These are phyloP conservation scores for Dicerorhinus sumatrensis DNA, from an alignment of 2,113 vertebrate species.

Conservation along the genomic window DNA sequence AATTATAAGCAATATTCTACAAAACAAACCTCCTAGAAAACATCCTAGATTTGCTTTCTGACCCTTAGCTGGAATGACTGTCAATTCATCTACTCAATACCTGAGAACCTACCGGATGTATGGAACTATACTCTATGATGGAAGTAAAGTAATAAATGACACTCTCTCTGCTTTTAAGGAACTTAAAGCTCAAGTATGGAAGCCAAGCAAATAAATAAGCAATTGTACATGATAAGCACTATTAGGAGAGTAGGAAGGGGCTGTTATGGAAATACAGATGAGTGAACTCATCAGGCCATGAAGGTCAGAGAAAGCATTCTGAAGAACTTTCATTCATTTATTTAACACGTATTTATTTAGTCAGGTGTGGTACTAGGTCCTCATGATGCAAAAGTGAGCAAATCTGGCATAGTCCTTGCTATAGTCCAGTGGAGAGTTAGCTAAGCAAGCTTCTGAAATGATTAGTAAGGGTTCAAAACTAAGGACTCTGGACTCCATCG, in stretches of 20 bases:
- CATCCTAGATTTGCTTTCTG: neutral
- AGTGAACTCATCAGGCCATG: neutral
- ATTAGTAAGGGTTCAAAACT: neutral
- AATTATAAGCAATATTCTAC: slow-evolving; percentile 10
- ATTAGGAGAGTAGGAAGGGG: neutral
- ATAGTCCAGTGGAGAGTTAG: neutral
- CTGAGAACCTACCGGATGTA: neutral
- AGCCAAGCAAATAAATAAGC: neutral
- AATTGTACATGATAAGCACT: neutral
- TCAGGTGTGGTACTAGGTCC: neutral
- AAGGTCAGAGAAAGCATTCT: neutral
- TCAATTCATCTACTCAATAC: neutral
- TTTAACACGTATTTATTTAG: neutral
- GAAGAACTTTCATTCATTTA: neutral
- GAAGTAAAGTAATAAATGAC: neutral
- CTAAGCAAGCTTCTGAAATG: neutral
- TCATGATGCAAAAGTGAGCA: neutral
- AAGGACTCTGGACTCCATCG: neutral
- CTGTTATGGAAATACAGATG: neutral
- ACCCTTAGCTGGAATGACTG: neutral
- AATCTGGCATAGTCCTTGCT: neutral
- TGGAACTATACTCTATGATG: neutral
- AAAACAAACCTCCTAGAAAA: neutral
- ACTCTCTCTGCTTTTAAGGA: neutral
- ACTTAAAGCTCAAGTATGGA: neutral